Evolutionary conservation across 2,888 invertebrate genomes (phyloP), one percentile per base, ranked within the genome.

Genomic region (Caradrina clavipalpis): DNA sequence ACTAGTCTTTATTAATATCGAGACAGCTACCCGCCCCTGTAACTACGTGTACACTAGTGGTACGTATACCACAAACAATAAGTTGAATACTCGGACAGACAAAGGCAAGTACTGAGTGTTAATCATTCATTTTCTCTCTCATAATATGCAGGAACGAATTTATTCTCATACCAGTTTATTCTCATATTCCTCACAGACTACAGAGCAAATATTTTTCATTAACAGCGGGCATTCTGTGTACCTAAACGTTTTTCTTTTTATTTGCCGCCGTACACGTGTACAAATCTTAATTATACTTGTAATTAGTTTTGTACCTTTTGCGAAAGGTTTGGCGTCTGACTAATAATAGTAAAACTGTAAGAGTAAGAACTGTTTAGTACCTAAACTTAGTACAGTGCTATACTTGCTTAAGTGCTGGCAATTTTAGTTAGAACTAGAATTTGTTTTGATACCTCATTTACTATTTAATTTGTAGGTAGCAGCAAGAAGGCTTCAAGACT

Each of bases 201-300:
- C 65, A 80, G 45, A 56, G 62, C 59, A 68, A 80, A 62, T 65
- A 80, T 73, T 79, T 79, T 77, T 72, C 77, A 80, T 80, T 77
- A 65, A 65, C 69, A 79, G 42, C 22, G 45, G 10, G 54, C 64
- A 51, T 61, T 61, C 51, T 26, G 42, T 68, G 80, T 68, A 26
- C 26, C 26, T 26, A 39, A 58, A 42, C 62, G 60, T 49, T 61
- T 74, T 42, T 4, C 15, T 42, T 49, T 80, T 80, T 63, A 59
- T 77, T 47, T 53, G 45, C 50, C 53, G 19, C 51, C 39, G 19
- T 62, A 65, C 58, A 75, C 51, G 53, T 59, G 26, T n/a, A 39
- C 22, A 51, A 62, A 80, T 80, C 70, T 76, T 80, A 76, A 80
- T 70, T 76, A 45, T 45, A 70, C 59, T 65, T 80, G 80, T 61